Percentiles rank a stretch among this genome's conserved stretches.
These are phyloP conservation scores for Phenganax subtilis DNA, from an alignment of 92 coral and sea anemone genomes.

Conservation along the genomic window DNA sequence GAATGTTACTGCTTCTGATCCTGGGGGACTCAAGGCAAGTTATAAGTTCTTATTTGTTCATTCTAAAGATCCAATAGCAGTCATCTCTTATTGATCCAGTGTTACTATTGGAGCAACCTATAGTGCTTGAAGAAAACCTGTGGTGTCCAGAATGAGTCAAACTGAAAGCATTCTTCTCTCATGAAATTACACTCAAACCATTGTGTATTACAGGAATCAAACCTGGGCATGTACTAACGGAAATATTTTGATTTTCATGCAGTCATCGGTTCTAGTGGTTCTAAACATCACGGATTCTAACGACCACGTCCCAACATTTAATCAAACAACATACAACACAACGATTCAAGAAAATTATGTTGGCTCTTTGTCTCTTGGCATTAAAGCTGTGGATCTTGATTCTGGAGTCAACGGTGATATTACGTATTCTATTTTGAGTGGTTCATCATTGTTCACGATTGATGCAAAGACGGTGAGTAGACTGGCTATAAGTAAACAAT, in stretches of 20 bases:
- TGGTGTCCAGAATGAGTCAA: too few species aligned
- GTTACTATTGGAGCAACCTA: too few species aligned
- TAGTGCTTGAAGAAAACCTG: too few species aligned
- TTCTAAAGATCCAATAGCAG: too few species aligned
- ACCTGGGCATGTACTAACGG: too few species aligned
- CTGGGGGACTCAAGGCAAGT: constrained; percentile 46
- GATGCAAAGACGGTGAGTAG: constrained; percentile 55
- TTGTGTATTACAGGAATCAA: neutral
- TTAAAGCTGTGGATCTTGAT: constrained; percentile 69
- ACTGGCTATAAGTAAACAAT: too few species aligned
- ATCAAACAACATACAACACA: constrained; percentile 56
- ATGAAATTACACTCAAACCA: too few species aligned
- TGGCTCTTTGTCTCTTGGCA: constrained; percentile 44
- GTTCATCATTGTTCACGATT: constrained; percentile 49
- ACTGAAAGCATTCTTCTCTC: too few species aligned
- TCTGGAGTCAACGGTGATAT: constrained; percentile 54
- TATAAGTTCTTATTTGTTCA: neutral
- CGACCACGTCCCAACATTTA: constrained; percentile 64
- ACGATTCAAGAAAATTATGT: constrained; percentile 60
- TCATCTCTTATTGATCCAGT: too few species aligned
- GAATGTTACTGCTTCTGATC: constrained; percentile 59
- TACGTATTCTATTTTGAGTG: constrained; percentile 46
- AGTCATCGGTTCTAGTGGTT: constrained; percentile 53
- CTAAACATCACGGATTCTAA: constrained; percentile 58
- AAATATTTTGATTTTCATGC: constrained; percentile 17